Conservation (phyloP, 2,797 vertebrate genomes). For the Sebastes oblongus region DNA sequence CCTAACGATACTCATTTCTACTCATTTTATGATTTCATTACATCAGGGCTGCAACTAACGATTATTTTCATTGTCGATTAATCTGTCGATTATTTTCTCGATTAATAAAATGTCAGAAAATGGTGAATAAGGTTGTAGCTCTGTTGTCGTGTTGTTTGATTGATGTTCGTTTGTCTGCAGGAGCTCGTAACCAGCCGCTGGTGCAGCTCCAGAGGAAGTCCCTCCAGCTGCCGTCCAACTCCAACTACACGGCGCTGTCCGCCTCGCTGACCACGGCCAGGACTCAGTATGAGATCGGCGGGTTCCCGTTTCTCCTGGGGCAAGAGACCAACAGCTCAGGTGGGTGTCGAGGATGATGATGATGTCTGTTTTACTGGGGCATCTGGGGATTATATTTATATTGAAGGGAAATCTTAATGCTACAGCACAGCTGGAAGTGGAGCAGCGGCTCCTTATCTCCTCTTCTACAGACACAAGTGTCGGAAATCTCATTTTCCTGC, state of each 20-base stretch:
- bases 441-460: no score
- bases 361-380: not conserved
- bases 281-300: constrained; percentile 87
- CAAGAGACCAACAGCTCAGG: constrained; percentile 89
- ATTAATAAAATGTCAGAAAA: no score
- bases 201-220: constrained; percentile 93
- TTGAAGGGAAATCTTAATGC: not conserved
- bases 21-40: no score
- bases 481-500: not conserved
- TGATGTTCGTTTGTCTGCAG: constrained; percentile 68
- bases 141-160: no score
- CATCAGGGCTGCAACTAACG: accelerated
- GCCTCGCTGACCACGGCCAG: constrained; percentile 90
- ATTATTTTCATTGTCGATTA: no score
- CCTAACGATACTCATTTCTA: no score
- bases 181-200: constrained; percentile 91
- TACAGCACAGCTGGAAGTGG: no score
- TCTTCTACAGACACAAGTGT: not conserved
- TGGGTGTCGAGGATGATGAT: constrained; percentile 39
- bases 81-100: no score
- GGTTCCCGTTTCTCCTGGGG: constrained; percentile 94
- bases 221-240: constrained; percentile 85
- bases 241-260: constrained; percentile 91
- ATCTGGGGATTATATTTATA: not conserved
- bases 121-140: no score